Evolutionary conservation across 1,140 invertebrate species (phyloP).

Genomic region (Zaprionus taronus): DNA sequence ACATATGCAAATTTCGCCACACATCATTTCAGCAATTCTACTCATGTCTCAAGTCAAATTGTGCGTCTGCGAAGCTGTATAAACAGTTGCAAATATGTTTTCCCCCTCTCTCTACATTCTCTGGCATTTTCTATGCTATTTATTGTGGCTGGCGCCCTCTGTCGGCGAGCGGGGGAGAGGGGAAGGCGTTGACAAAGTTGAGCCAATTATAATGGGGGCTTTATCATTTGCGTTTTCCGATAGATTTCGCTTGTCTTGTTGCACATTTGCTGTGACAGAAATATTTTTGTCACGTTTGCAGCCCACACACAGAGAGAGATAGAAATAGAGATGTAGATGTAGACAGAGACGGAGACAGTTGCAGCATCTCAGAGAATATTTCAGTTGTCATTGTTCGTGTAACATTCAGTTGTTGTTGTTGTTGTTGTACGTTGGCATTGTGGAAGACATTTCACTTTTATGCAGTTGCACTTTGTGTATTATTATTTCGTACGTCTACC

Average conservation of each 20-base stretch:
- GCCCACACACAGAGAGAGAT: slow-evolving; percentile 3
- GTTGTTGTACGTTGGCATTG: slow-evolving; percentile 69
- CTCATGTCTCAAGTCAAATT: not conserved
- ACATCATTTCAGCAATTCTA: slow-evolving; percentile 1
- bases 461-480: slow-evolving; percentile 83
- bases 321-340: not conserved
- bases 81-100: not conserved
- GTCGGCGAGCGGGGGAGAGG: not conserved
- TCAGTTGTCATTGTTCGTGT: slow-evolving; percentile 75
- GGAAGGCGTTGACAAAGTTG: slow-evolving; percentile 6
- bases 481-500: slow-evolving; percentile 59
- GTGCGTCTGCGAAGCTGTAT: not conserved
- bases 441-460: slow-evolving; percentile 82
- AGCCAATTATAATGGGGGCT: slow-evolving; percentile 21
- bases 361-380: slow-evolving; percentile 55
- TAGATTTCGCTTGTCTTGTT: slow-evolving; percentile 13
- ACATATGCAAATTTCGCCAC: slow-evolving; percentile 25
- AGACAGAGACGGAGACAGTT: slow-evolving; percentile 4
- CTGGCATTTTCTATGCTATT: not conserved
- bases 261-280: slow-evolving; percentile 21
- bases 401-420: slow-evolving; percentile 45
- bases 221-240: slow-evolving; percentile 12
- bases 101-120: not conserved
- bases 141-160: slow-evolving; percentile 19
- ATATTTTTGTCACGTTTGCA: slow-evolving; percentile 48